Percentiles rank a stretch among this genome's conserved stretches.
Conservation (phyloP, 2,797 vertebrate species). For the Streptopelia turtur region DNA sequence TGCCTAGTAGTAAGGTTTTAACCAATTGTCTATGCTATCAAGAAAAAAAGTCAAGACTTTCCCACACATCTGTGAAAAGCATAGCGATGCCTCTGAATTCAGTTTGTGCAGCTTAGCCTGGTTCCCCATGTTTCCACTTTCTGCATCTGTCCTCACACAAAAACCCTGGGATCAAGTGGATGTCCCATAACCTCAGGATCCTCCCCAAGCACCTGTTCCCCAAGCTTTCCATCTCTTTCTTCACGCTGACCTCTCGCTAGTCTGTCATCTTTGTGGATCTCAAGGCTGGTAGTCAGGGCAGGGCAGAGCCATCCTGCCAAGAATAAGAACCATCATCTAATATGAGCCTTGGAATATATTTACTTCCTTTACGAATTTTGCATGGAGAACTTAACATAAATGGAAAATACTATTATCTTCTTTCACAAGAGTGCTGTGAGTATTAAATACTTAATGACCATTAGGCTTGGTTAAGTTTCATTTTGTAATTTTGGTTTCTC, state of each 20-base stretch:
- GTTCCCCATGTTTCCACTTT: neutral
- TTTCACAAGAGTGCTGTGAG: neutral
- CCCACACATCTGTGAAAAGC: neutral
- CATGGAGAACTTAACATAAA: neutral
- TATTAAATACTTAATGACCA: constrained; percentile 29
- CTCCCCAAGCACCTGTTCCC: rapidly evolving
- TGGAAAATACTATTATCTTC: neutral
- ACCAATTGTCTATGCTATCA: neutral
- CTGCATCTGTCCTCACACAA: neutral
- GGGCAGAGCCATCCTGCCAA: neutral
- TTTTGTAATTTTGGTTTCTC: constrained; percentile 63
- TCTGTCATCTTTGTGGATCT: neutral
- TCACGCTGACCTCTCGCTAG: neutral
- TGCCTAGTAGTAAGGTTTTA: neutral
- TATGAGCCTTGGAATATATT: neutral
- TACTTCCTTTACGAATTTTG: neutral
- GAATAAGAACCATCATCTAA: neutral
- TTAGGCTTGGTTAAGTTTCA: constrained; percentile 2
- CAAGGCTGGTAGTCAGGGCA: neutral
- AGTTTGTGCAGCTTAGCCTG: neutral
- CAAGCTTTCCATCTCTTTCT: neutral
- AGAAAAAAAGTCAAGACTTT: neutral
- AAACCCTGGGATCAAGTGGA: neutral
- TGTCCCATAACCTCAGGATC: rapidly evolving
- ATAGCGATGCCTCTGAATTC: neutral